Evolutionary conservation across 1,140 invertebrate species (phyloP), one percentile per base, ranked within the genome.

Genomic region (Pseudobourletiella spinata): DNA sequence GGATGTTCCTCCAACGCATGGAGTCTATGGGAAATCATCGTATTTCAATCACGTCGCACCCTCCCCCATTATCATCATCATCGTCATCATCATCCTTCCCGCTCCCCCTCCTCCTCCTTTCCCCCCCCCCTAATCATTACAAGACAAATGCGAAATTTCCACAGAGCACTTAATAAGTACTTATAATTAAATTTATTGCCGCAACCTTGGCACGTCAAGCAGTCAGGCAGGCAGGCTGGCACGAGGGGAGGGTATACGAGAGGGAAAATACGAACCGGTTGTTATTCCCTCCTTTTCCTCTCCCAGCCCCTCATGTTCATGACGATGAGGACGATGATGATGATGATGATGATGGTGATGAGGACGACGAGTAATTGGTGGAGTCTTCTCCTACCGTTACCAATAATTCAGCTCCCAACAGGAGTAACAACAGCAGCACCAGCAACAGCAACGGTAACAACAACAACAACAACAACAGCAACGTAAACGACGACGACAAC

Each of bases 111-210:
- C n/a, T n/a, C n/a, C 35, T 39, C 35, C n/a, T n/a, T 39, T n/a
- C 20, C 18, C 20, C 6, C 6, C 6, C 6, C 18, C 18, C 18
- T 48, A 11, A 48, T 22, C 6, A 48, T 11, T 11, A 22, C 11
- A 11, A 48, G 11, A 48, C 44, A 18, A 39, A 8, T 39, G 32
- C 44, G 20, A 48, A 48, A 22, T 48, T 15, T 22, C 8, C 18
- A 14, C 22, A 11, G n/a, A 11, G n/a, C 20, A 48, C 8, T 15
- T 48, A 48, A 48, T 48, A 48, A 18, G 44, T 48, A 22, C 11
- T 48, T 48, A 39, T 48, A 48, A 48, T 48, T 48, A 15, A 48
- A 48, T 48, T 48, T 48, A 48, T 48, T 48, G 22, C 6, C 44
- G 14, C 22, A 48, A 48, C 44, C 44, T 48, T 48, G 44, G 20